Conservation (phyloP, 2,797 vertebrate species). For the Myripristis jacobus region DNA sequence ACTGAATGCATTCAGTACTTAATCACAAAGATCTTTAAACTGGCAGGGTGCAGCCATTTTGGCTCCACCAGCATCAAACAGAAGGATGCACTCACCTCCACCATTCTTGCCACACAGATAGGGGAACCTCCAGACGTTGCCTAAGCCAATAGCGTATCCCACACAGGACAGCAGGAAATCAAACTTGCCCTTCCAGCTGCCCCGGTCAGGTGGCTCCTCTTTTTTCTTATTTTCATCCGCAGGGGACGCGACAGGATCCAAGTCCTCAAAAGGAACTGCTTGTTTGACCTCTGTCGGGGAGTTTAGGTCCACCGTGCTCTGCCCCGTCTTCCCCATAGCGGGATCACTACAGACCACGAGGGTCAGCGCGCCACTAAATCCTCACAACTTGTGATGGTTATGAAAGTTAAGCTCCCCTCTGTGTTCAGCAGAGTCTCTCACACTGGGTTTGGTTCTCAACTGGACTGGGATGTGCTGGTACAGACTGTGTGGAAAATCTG, state of each 20-base stretch:
- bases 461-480: neutral
- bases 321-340: slow-evolving; percentile 89
- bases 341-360: slow-evolving; percentile 46
- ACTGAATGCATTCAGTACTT: neutral
- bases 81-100: slow-evolving; percentile 83
- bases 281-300: slow-evolving; percentile 86
- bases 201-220: slow-evolving; percentile 85
- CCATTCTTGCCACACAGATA: slow-evolving; percentile 96
- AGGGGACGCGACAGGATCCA: slow-evolving; percentile 49
- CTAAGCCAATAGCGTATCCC: slow-evolving; percentile 92
- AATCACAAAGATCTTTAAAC: neutral
- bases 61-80: neutral
- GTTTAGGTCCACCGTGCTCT: slow-evolving; percentile 86
- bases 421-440: slow-evolving; percentile 5
- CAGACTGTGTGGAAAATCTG: slow-evolving; percentile 37
- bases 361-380: slow-evolving; percentile 37
- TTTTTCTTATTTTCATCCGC: slow-evolving; percentile 68
- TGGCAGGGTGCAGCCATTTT: neutral
- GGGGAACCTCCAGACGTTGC: slow-evolving; percentile 94
- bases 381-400: slow-evolving; percentile 37
- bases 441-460: slow-evolving; percentile 10
- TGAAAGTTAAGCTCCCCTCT: neutral
- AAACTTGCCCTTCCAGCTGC: slow-evolving; percentile 94
- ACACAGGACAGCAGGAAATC: slow-evolving; percentile 94
- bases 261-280: slow-evolving; percentile 82